Base-by-base conservation (phyloP, 1,140 invertebrate species). In the Drusus annulatus region DNA sequence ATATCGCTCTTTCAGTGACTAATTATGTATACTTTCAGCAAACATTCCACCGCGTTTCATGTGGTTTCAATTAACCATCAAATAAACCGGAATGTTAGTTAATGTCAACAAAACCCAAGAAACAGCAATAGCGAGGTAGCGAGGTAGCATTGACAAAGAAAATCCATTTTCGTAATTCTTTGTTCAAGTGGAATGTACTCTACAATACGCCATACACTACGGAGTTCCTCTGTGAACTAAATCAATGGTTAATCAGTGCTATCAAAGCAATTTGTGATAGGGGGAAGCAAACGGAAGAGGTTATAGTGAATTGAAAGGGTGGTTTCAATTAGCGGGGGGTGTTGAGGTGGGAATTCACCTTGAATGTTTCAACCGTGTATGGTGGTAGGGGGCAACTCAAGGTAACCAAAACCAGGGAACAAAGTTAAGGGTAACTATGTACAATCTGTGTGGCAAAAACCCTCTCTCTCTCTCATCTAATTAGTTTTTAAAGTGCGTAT, bases 171-270 rank as follows among this genome's bases (percentile, higher is more conserved):
- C 36, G 8, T 45, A 13, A 45, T 45, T 45, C 36, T 45, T 45
- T 45, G 36, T 45, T 45, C 36, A 45, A 8, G 36, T 45, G 1
- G 36, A 45, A 1, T 45, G 36, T 45, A 45, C 36, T 13, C 36
- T 45, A 10, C 36, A 45, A 45, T 8, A 45, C 13, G 13, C 36
- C 10, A 10, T 45, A 13, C 36, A 1, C 5, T 45, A 13, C 8
- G 2, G 10, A 45, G 36, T 60, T 60, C 23, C 56, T 23, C 17
- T 60, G 1, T 13, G 56, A 60, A 60, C 16, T 60, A 60, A 60
- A 60, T 60, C 56, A 60, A 21, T 60, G 56, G 56, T 60, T 60
- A 60, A 60, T 60, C 56, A 60, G 56, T 17, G 17, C 7, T 60
- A 60, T 60, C 56, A 19, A 60, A 60, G 56, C 56, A 60, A 60